Evolutionary conservation across 2,113 vertebrate genomes (phyloP).

Genomic region (Eupsittula cactorum): DNA sequence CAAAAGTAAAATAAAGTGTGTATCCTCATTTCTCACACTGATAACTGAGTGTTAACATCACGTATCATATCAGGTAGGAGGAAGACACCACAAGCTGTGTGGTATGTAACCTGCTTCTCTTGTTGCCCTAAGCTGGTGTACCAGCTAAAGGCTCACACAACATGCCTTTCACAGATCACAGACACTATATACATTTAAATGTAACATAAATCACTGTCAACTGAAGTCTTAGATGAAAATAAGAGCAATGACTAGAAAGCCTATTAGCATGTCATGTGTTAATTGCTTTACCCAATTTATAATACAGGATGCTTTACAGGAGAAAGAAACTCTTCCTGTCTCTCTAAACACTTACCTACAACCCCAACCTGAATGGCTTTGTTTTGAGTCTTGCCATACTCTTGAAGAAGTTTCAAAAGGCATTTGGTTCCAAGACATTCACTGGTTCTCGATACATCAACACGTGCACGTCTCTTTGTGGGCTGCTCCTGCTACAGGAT

Average conservation of each 20-base stretch:
- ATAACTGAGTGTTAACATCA: neutral
- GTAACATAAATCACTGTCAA: neutral
- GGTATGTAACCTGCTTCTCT: neutral
- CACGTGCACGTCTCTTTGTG: conserved; percentile 26
- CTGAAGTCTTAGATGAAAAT: neutral
- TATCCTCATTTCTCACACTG: conserved; percentile 67
- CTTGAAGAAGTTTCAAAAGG: conserved; percentile 80
- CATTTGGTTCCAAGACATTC: conserved; percentile 75
- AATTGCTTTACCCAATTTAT: neutral
- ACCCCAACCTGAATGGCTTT: conserved; percentile 85
- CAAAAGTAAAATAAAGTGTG: conserved; percentile 45
- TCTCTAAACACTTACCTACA: conserved; percentile 77
- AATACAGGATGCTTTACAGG: neutral
- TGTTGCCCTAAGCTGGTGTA: neutral
- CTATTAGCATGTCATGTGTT: neutral
- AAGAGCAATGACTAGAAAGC: neutral
- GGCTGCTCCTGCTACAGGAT: conserved; percentile 69
- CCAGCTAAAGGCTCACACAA: neutral
- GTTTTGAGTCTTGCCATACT: conserved; percentile 50
- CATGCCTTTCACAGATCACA: neutral
- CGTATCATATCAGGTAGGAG: neutral
- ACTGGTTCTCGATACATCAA: conserved; percentile 71
- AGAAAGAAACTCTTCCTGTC: conserved; percentile 13
- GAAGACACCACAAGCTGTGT: neutral
- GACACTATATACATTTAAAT: neutral